phyloP scores from a whole-genome alignment of 2,113 vertebrate species.

The Cygnus buccinator region DNA sequence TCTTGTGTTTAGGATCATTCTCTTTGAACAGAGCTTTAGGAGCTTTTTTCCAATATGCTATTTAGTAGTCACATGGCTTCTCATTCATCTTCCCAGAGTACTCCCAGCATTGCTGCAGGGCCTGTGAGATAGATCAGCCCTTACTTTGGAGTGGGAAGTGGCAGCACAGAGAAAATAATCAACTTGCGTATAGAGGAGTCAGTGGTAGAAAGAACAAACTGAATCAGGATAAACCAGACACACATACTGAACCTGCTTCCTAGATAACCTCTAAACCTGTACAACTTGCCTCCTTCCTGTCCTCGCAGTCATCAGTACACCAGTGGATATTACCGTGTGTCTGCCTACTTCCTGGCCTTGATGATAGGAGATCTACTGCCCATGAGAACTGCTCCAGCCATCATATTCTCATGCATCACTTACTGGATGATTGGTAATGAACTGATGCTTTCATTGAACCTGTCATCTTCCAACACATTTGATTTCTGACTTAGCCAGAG shows the following conservation, averaged over 20 bases:
- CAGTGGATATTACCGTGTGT: conserved; percentile 75
- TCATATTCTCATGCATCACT: conserved; percentile 71
- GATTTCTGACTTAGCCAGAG: background rate
- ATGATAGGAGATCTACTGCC: conserved; percentile 74
- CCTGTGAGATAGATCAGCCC: background rate
- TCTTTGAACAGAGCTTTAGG: background rate
- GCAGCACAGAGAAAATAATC: background rate
- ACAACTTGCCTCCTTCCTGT: conserved; percentile 46
- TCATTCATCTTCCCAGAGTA: background rate
- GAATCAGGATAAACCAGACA: background rate
- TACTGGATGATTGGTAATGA: conserved; percentile 79
- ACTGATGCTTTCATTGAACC: conserved; percentile 32
- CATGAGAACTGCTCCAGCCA: conserved; percentile 73
- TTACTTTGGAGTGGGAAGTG: background rate
- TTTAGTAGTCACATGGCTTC: background rate
- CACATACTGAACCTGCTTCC: background rate
- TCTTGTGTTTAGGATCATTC: background rate
- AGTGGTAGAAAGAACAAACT: background rate
- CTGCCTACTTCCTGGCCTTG: conserved; percentile 74
- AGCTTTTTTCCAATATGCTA: background rate
- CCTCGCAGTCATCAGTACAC: conserved; percentile 73
- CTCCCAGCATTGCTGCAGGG: background rate
- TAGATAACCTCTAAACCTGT: conserved; percentile 3
- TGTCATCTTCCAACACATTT: background rate
- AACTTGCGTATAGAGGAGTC: background rate